These are phyloP conservation scores for Cephus cinctus DNA, from an alignment of 1,140 invertebrate species.

Conservation along the genomic window DNA sequence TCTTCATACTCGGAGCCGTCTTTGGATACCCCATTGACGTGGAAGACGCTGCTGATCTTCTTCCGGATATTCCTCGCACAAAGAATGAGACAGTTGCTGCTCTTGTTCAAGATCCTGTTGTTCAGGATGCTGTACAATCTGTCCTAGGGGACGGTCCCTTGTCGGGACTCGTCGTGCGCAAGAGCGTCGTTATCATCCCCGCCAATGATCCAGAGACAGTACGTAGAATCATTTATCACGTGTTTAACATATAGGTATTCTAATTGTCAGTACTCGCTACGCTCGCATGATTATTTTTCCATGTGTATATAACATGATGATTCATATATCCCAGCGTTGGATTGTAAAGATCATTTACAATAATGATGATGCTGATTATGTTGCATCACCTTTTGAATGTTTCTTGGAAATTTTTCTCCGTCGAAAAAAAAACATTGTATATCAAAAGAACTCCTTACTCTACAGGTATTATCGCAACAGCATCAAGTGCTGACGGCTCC, in stretches of 20 bases:
- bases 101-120: conserved; percentile 26
- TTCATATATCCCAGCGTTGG: too few species aligned
- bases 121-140: conserved; percentile 26
- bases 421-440: not conserved
- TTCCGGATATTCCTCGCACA: conserved; percentile 20
- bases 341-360: not conserved
- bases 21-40: not conserved
- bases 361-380: not conserved
- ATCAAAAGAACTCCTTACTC: conserved; percentile 4
- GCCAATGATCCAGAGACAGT: conserved; percentile 23
- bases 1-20: too few species aligned
- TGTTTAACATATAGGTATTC: not conserved
- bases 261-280: not conserved
- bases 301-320: too few species aligned
- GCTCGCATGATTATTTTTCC: too few species aligned
- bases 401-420: not conserved
- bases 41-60: conserved; percentile 17
- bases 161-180: conserved; percentile 31
- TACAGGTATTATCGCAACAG: conserved; percentile 37
- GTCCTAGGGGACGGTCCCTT: conserved; percentile 23
- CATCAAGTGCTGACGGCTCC: conserved; percentile 39
- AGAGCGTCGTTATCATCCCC: conserved; percentile 20
- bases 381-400: not conserved
- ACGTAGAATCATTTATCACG: not conserved
- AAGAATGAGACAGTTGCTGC: conserved; percentile 25